phyloP scores from a whole-genome alignment of 1,140 invertebrate genomes.

The Scaptomyza graminum region DNA sequence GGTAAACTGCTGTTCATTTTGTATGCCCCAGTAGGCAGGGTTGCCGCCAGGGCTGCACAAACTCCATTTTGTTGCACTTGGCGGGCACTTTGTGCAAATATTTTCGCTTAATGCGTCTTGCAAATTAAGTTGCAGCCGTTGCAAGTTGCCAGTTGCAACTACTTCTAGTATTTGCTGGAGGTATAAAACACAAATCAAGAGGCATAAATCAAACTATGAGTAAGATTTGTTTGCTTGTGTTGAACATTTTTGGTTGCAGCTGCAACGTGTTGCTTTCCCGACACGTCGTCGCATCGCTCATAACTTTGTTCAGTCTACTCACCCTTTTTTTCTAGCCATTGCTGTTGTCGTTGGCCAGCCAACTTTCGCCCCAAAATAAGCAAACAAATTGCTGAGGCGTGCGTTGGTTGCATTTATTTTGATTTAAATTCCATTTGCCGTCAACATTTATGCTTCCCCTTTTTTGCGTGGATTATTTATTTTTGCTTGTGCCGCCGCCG shows the following conservation, averaged over 20 bases:
- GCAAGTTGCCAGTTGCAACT: constrained; percentile 1
- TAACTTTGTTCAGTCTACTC: constrained; percentile 42
- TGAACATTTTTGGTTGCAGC: not conserved
- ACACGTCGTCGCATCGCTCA: constrained; percentile 44
- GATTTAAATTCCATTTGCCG: constrained; percentile 47
- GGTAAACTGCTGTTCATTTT: too few species aligned
- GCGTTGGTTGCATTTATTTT: constrained; percentile 51
- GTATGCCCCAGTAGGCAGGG: constrained; percentile 9
- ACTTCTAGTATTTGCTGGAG: not conserved
- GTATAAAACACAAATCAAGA: constrained; percentile 39
- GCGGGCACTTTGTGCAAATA: constrained; percentile 30
- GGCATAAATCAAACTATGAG: constrained; percentile 70
- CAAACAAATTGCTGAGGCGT: constrained; percentile 45
- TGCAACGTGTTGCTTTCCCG: constrained; percentile 68
- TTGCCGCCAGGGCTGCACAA: not conserved
- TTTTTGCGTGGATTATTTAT: constrained; percentile 48
- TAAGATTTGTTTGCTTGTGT: constrained; percentile 35
- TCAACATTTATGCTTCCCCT: not conserved
- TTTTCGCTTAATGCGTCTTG: constrained; percentile 36
- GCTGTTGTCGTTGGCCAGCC: not conserved
- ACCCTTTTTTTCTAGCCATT: not conserved
- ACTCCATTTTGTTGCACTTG: constrained; percentile 4
- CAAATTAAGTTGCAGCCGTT: constrained; percentile 36
- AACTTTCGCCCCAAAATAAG: constrained; percentile 32
- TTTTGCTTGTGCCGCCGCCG: constrained; percentile 38